Evolutionary conservation across 2,113 vertebrate species (phyloP), one percentile per base, ranked within the genome.

Genomic region (Perccottus glenii): DNA sequence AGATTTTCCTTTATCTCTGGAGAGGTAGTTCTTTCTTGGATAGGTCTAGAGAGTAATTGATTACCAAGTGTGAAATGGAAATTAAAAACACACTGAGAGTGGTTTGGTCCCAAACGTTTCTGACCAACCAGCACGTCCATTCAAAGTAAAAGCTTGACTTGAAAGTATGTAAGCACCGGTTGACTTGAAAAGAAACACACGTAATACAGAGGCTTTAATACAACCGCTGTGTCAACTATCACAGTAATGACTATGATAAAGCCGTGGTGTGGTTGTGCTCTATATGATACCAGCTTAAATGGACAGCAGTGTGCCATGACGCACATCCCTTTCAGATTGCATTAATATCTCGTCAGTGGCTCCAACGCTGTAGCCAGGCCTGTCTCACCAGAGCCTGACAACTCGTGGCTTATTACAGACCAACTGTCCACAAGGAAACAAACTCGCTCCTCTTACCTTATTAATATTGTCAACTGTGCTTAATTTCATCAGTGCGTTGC

Each of bases 41-140:
- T 83, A 74, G 75, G 80, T 78, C 79, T 19, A 64, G 85, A 85
- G 81, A 89, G 79, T 89, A 90, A 92, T 90, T 89, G 84, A 91
- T 91, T 90, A 82, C 72, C 64, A 45, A 78, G 81, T 88, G 90
- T 88, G 85, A 90, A 88, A 88, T 82, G 68, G 76, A 88, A 85
- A 83, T 90, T 85, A 80, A 81, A 84, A 79, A 73, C 47, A 49
- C 75, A 66, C 58, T 40, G 51, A 64, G 56, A 63, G 70, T 74
- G 69, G 55, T 71, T 36, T 32, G 66, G 72, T 85, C 83, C 75
- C 71, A 67, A 59, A 19, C 67, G 72, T 81, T 84, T 65, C 2
- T 51, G 27, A 64, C 51, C 56, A 27, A 10, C 19, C 1, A 71
- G 59, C 57, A 46, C 53, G 65, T 56, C 53, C 62, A 16, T 38